Base-by-base conservation (phyloP, 2,113 vertebrate genomes). In the Prionailurus viverrinus region DNA sequence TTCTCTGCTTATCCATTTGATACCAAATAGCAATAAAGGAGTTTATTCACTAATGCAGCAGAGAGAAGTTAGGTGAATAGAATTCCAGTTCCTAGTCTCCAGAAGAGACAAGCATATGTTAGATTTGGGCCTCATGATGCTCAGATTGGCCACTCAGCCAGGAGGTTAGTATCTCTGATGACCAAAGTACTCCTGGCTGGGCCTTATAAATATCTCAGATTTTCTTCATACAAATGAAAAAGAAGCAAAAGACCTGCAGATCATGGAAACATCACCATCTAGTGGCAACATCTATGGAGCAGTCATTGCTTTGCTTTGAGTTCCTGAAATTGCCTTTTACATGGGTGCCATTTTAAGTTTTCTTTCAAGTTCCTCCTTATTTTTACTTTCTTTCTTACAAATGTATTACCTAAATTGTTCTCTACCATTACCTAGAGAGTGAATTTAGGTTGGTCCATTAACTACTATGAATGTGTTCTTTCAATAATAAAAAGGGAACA, bases 191-290 rank as follows among this genome's bases (percentile, higher is more conserved):
- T 69, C 12, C 4, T 69, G n/a, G 15, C 18, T 36, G 2, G 6
- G 18, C 21, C 18, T 76, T 27, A 25, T 0, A 13, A 68, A 91
- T 65, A 51, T 39, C 25, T 66, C 27, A 2, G 65, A n/a, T 19
- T 79, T 61, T 74, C 63, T 58, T 31, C 0, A 53, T 1, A 1
- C 15, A 27, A 5, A 3, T 18, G 5, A 90, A 36, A 14, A 15
- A 27, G 0, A 63, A 18, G 29, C 66, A 15, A 55, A 71, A 78
- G 55, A 13, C 18, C 23, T 29, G 33, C 36, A 39, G 76, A 25
- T 3, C 10, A 13, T 21, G 89, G 69, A 89, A 61, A 94, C 41
- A 78, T 11, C 27, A 27, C 88, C 97, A 85, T 36, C 96, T 97
- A 96, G 91, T 66, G 91, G 91, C 33, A 21, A 11, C 3, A 10